phyloP scores from a whole-genome alignment of 2,113 vertebrate species.

The Brachionichthys hirsutus region DNA sequence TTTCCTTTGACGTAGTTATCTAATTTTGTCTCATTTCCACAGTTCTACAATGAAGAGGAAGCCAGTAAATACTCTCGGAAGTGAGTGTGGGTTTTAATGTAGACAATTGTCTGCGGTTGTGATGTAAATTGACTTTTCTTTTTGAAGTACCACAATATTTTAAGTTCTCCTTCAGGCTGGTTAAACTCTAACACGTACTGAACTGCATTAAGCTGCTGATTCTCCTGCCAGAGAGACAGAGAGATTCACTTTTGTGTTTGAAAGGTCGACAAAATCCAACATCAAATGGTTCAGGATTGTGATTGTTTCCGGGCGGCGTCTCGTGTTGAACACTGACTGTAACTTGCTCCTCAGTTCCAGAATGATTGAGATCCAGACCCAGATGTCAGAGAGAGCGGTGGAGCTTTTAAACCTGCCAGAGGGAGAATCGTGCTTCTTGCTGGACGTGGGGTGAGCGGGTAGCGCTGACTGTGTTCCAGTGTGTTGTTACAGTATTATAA shows the following conservation, averaged over 20 bases:
- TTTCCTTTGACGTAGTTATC: neutral
- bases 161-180: too few relatives aligned
- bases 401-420: constrained; percentile 88
- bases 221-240: too few relatives aligned
- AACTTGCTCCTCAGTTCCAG: constrained; percentile 81
- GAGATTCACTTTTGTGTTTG: neutral
- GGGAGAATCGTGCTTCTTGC: constrained; percentile 83
- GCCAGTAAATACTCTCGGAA: constrained; percentile 93
- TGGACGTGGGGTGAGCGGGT: constrained; percentile 89
- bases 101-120: neutral
- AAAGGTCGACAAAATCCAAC: neutral
- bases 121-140: neutral
- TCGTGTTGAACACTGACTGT: neutral
- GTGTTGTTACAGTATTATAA: too few relatives aligned
- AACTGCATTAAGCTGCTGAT: too few relatives aligned
- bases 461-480: neutral
- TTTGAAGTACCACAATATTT: neutral
- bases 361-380: constrained; percentile 91
- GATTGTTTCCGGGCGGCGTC: neutral
- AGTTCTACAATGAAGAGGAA: constrained; percentile 90
- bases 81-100: constrained; percentile 71
- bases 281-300: too few relatives aligned
- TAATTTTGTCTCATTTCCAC: constrained; percentile 25
- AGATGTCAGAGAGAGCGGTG: constrained; percentile 91
- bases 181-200: too few relatives aligned